Percentiles rank a stretch among this genome's conserved stretches.
These are phyloP conservation scores for Musca vetustissima DNA, from an alignment of 1,140 invertebrate species.

Conservation along the genomic window DNA sequence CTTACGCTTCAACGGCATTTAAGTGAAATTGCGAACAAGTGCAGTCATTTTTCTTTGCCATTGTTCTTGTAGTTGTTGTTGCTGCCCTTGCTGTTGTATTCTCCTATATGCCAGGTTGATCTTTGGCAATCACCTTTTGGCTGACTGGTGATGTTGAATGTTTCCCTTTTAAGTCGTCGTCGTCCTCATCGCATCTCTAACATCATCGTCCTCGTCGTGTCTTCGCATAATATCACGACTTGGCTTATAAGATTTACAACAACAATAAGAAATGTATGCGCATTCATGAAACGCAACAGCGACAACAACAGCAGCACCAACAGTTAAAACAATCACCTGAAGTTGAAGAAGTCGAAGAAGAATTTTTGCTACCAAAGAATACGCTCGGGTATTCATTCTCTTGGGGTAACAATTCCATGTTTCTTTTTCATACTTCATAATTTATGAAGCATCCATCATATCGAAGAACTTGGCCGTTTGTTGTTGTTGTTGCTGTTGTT, in stretches of 20 bases:
- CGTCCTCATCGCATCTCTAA: no score
- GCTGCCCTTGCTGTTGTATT: background rate
- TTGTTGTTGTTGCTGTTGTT: no score
- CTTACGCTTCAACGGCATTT: constrained; percentile 15
- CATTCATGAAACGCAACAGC: no score
- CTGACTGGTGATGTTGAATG: no score
- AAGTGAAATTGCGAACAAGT: constrained; percentile 17
- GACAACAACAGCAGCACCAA: no score
- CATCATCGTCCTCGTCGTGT: no score
- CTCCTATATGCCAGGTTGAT: background rate
- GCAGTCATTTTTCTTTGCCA: background rate
- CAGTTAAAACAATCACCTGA: no score
- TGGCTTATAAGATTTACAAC: background rate
- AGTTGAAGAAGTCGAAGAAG: no score
- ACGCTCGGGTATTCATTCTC: background rate
- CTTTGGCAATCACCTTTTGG: no score
- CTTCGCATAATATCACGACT: constrained; percentile 17
- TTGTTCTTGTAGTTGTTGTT: background rate
- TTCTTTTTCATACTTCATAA: constrained; percentile 23
- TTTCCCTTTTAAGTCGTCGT: no score
- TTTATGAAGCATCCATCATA: constrained; percentile 23
- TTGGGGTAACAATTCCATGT: constrained; percentile 16
- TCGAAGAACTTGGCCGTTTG: no score
- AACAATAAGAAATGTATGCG: background rate
- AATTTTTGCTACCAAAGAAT: no score